A percentile compares a stretch with the other conserved stretches of the same genome.
These are phyloP conservation scores for Drosophila biarmipes DNA, from an alignment of 1,140 invertebrate genomes.

Conservation along the genomic window DNA sequence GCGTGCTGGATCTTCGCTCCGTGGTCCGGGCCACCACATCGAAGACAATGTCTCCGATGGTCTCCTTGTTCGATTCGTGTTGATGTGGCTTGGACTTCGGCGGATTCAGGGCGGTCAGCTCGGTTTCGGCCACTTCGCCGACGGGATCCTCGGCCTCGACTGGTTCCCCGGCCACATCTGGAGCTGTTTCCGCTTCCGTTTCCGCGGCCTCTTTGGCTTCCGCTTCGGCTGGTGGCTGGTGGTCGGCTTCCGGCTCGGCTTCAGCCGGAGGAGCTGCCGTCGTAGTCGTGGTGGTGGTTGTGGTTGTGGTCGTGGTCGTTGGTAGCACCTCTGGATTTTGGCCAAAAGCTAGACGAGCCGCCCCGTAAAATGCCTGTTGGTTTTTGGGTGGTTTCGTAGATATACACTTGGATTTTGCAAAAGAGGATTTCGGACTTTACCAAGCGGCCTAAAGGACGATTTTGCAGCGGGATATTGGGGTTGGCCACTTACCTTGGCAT, in stretches of 20 bases:
- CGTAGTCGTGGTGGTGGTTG: conserved; percentile 53
- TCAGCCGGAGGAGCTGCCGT: conserved; percentile 31
- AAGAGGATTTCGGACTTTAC: conserved; percentile 71
- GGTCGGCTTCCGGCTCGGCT: conserved; percentile 21
- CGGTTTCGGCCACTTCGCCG: conserved; percentile 37
- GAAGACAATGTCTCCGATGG: conserved; percentile 70
- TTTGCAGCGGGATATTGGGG: background rate
- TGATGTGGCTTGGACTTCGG: conserved; percentile 35
- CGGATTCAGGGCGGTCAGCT: conserved; percentile 35
- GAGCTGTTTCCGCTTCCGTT: conserved; percentile 1
- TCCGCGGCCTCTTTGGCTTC: conserved; percentile 7
- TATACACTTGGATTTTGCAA: conserved; percentile 77
- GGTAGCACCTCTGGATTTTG: conserved; percentile 82
- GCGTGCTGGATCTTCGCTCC: conserved; percentile 60
- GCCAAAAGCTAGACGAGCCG: conserved; percentile 80
- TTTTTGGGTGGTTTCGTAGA: conserved; percentile 81
- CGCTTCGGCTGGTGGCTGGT: conserved; percentile 6
- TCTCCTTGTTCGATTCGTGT: conserved; percentile 70
- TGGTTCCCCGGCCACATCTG: conserved; percentile 29
- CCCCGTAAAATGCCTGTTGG: conserved; percentile 80
- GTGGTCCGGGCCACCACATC: conserved; percentile 64
- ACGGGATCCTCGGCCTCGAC: conserved; percentile 20
- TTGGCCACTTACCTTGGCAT: conserved; percentile 25
- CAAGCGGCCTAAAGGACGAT: conserved; percentile 28
- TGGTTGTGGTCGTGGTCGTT: conserved; percentile 65